phyloP scores from a whole-genome alignment of 1,140 invertebrate genomes.

The Bathynomus jamesi region DNA sequence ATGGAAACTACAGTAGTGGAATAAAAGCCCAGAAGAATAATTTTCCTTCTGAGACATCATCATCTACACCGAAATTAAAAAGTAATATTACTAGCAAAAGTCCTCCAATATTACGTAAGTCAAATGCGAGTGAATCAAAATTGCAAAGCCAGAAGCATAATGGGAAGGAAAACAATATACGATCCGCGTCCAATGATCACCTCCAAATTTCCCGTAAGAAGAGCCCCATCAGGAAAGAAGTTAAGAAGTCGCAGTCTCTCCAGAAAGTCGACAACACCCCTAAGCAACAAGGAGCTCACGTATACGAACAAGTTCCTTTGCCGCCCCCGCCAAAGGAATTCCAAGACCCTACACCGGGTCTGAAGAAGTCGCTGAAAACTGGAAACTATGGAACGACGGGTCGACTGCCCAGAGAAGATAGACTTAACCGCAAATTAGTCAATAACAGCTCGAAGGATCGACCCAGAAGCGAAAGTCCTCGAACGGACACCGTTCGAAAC shows the following conservation, averaged over 20 bases:
- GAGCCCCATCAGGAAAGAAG: slow-evolving; percentile 33
- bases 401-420: slow-evolving; percentile 26
- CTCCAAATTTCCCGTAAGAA: slow-evolving; percentile 29
- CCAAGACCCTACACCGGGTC: slow-evolving; percentile 59
- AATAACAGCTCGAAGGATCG: slow-evolving; percentile 23
- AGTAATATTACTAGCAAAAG: slow-evolving; percentile 25
- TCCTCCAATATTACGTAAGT: slow-evolving; percentile 25
- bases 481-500: slow-evolving; percentile 13
- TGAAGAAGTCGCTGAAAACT: slow-evolving; percentile 16
- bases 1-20: slow-evolving; percentile 13
- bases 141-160: slow-evolving; percentile 12
- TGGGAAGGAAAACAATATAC: slow-evolving; percentile 20
- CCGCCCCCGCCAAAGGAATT: slow-evolving; percentile 72
- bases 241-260: slow-evolving; percentile 36
- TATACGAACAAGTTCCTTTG: slow-evolving; percentile 63
- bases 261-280: slow-evolving; percentile 35
- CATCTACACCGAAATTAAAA: slow-evolving; percentile 26
- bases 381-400: slow-evolving; percentile 31
- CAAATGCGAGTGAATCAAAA: slow-evolving; percentile 18
- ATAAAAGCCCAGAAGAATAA: slow-evolving; percentile 6
- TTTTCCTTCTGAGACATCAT: slow-evolving; percentile 14
- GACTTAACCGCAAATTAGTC: slow-evolving; percentile 12
- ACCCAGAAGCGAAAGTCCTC: slow-evolving; percentile 35
- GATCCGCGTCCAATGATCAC: slow-evolving; percentile 33
- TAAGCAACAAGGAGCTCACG: slow-evolving; percentile 36